Percentiles rank a stretch among this genome's conserved stretches.
Evolutionary conservation across 2,888 invertebrate species (phyloP).

Genomic region (Idaea biselata): DNA sequence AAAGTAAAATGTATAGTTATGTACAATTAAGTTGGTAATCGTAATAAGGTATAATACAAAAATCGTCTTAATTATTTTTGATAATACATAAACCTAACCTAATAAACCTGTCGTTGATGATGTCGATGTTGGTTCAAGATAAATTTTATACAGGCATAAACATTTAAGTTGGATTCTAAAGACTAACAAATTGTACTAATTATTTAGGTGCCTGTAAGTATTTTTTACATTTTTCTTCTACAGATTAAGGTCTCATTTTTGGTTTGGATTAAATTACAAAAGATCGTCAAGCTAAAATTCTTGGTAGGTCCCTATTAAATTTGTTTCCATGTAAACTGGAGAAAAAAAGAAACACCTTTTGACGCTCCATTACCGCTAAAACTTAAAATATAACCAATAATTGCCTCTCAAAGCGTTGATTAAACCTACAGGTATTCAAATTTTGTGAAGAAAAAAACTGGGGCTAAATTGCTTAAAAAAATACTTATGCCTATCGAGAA

Average conservation of each 20-base stretch:
- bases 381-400: conserved; percentile 21
- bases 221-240: too few species aligned
- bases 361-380: conserved; percentile 19
- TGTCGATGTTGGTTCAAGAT: too few species aligned
- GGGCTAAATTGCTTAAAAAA: conserved; percentile 36
- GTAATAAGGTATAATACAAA: too few species aligned
- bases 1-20: too few species aligned
- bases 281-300: not conserved
- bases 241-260: too few species aligned
- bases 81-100: too few species aligned
- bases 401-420: conserved; percentile 31
- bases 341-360: conserved; percentile 12
- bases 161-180: not conserved
- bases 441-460: conserved; percentile 28
- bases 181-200: not conserved
- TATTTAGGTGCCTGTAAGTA: too few species aligned
- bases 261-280: not conserved
- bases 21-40: too few species aligned
- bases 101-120: too few species aligned
- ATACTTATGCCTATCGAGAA: conserved; percentile 39
- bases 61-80: too few species aligned
- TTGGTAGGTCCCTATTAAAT: not conserved
- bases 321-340: not conserved
- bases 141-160: too few species aligned
- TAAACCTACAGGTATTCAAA: conserved; percentile 25